phyloP scores from a whole-genome alignment of 2,888 invertebrate species.

The Agrochola macilenta region DNA sequence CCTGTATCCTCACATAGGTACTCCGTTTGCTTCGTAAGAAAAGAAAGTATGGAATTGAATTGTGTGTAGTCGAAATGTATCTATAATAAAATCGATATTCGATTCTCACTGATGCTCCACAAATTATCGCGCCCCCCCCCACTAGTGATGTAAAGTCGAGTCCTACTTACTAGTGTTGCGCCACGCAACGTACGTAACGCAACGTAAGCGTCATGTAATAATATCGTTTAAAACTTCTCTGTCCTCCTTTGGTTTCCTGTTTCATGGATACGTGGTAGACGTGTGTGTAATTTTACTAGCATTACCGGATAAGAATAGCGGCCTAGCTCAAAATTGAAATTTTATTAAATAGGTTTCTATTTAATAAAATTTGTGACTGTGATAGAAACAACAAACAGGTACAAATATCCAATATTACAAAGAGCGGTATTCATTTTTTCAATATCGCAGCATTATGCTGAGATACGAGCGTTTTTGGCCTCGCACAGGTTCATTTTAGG shows the following conservation, averaged over 20 bases:
- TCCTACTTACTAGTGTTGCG: conserved; percentile 60
- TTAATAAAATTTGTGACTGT: too few relatives aligned
- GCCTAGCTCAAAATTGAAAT: not conserved
- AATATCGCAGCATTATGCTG: too few relatives aligned
- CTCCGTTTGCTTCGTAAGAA: too few relatives aligned
- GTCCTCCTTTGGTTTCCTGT: conserved; percentile 62
- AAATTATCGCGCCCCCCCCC: conserved; percentile 8
- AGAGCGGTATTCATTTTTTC: too few relatives aligned
- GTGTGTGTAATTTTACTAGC: conserved; percentile 14
- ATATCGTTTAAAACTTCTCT: conserved; percentile 52
- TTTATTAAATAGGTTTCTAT: too few relatives aligned
- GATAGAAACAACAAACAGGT: too few relatives aligned
- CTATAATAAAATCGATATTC: conserved; percentile 17
- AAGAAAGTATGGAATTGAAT: too few relatives aligned
- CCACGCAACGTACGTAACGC: conserved; percentile 52
- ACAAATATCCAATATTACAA: too few relatives aligned
- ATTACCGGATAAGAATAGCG: conserved; percentile 18
- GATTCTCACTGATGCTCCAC: conserved; percentile 22
- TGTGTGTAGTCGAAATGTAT: too few relatives aligned
- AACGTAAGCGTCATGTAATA: conserved; percentile 65
- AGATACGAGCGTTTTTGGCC: too few relatives aligned
- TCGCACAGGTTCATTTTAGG: too few relatives aligned
- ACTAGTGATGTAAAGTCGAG: conserved; percentile 58
- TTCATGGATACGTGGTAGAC: conserved; percentile 21
- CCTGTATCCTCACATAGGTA: too few relatives aligned